Evolutionary conservation across 30 jellyfish, hydroid and myxozoan species (phyloP).

Genomic region (Chironex yamaguchii): DNA sequence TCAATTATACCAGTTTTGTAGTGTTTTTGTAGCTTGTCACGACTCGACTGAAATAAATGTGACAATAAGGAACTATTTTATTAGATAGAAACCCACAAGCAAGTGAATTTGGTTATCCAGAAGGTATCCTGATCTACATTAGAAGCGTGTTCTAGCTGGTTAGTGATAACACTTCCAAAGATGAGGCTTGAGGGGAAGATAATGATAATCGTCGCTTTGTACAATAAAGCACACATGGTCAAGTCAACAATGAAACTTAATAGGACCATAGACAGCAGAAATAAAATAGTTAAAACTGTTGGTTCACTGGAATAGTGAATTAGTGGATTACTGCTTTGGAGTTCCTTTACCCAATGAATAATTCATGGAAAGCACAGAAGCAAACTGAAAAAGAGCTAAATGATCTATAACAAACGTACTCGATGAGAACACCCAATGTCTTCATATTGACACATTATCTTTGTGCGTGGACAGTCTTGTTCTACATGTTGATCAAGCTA

Average conservation of each 20-base stretch:
- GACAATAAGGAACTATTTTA: too few relatives aligned
- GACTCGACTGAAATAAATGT: slow-evolving; percentile 78
- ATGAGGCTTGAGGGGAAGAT: too few relatives aligned
- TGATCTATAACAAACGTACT: slow-evolving; percentile 43
- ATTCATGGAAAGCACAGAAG: too few relatives aligned
- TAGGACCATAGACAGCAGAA: too few relatives aligned
- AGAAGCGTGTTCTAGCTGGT: too few relatives aligned
- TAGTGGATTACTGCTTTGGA: background rate
- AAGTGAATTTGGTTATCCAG: too few relatives aligned
- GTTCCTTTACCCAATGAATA: background rate
- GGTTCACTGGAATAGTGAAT: background rate
- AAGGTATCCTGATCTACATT: too few relatives aligned
- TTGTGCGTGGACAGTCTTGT: slow-evolving; percentile 95
- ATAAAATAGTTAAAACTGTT: background rate
- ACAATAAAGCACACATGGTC: too few relatives aligned
- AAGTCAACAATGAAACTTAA: too few relatives aligned
- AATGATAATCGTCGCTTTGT: too few relatives aligned
- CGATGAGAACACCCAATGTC: slow-evolving; percentile 95
- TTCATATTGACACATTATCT: slow-evolving; percentile 93
- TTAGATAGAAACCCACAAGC: too few relatives aligned
- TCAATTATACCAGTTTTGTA: slow-evolving; percentile 95
- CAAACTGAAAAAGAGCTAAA: background rate
- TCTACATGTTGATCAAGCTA: slow-evolving; percentile 94
- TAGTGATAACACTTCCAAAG: too few relatives aligned
- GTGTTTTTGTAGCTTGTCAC: slow-evolving; percentile 93